Evolutionary conservation across 2,113 vertebrate genomes (phyloP).

Genomic region (Eptesicus fuscus): DNA sequence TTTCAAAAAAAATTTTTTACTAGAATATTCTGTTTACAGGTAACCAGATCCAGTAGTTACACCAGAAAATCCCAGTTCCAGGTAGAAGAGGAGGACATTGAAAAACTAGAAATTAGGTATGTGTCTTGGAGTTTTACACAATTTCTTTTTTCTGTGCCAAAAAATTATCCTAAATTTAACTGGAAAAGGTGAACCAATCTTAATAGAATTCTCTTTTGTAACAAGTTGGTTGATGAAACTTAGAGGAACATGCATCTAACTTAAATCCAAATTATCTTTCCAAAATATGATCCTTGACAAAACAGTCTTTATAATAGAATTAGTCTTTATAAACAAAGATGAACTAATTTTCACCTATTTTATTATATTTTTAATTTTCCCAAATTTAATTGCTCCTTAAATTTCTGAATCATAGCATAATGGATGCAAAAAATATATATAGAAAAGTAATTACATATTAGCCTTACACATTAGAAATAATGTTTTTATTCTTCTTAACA

Average conservation of each 20-base stretch:
- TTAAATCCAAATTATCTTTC: slow-evolving; percentile 36
- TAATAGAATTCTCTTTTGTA: not conserved
- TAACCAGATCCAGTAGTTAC: slow-evolving; percentile 95
- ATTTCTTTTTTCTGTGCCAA: slow-evolving; percentile 13
- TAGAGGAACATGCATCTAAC: slow-evolving; percentile 23
- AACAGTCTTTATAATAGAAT: not conserved
- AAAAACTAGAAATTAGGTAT: slow-evolving; percentile 97
- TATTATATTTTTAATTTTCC: slow-evolving; percentile 31
- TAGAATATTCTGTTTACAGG: slow-evolving; percentile 82
- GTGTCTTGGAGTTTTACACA: slow-evolving; percentile 58
- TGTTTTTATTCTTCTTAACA: slow-evolving; percentile 84
- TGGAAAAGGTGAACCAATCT: not conserved
- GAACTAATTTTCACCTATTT: slow-evolving; percentile 5
- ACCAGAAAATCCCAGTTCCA: slow-evolving; percentile 96
- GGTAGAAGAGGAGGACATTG: slow-evolving; percentile 98
- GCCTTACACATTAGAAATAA: slow-evolving; percentile 77
- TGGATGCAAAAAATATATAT: slow-evolving; percentile 68
- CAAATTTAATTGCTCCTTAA: slow-evolving; percentile 51
- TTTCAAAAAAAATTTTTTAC: not conserved
- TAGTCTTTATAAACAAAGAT: slow-evolving; percentile 18
- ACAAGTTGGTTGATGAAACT: slow-evolving; percentile 17
- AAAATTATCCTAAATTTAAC: slow-evolving; percentile 44
- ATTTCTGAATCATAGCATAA: slow-evolving; percentile 60
- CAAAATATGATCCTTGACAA: slow-evolving; percentile 7
- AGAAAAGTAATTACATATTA: slow-evolving; percentile 75